Evolutionary conservation across 2,888 invertebrate species (phyloP).

Genomic region (Nomada ruficornis): DNA sequence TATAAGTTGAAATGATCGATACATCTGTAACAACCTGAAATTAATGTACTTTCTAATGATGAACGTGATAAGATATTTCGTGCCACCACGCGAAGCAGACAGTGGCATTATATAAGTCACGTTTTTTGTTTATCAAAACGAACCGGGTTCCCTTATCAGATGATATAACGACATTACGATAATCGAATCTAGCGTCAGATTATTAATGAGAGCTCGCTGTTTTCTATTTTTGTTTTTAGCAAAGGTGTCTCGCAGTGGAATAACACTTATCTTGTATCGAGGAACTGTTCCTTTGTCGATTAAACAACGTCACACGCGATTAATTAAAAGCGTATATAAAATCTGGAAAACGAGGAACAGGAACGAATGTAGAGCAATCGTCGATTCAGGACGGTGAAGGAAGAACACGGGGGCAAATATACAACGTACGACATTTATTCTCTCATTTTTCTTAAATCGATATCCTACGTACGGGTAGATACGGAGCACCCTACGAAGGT

Average conservation of each 20-base stretch:
- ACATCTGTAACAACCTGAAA: no score
- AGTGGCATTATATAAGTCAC: background rate
- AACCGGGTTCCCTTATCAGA: background rate
- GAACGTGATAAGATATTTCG: no score
- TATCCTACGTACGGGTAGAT: slow-evolving; percentile 59
- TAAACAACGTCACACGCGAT: no score
- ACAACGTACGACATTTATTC: slow-evolving; percentile 68
- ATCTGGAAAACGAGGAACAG: no score
- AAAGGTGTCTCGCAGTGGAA: background rate
- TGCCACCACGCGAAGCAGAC: background rate
- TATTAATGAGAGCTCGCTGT: background rate
- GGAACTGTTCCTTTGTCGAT: no score
- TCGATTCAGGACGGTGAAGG: background rate
- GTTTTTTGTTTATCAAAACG: background rate
- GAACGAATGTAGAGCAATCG: background rate
- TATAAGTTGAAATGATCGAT: no score
- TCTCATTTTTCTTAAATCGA: slow-evolving; percentile 53
- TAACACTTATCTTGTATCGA: background rate
- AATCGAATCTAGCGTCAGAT: background rate
- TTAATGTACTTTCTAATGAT: no score
- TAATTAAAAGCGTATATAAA: no score
- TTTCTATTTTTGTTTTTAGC: background rate
- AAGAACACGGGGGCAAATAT: slow-evolving; percentile 27
- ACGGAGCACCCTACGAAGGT: slow-evolving; percentile 61
- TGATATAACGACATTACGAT: slow-evolving; percentile 9